A percentile compares a stretch with the other conserved stretches of the same genome.
Conservation (phyloP, 2,113 vertebrate genomes). For the Mesocricetus auratus region DNA sequence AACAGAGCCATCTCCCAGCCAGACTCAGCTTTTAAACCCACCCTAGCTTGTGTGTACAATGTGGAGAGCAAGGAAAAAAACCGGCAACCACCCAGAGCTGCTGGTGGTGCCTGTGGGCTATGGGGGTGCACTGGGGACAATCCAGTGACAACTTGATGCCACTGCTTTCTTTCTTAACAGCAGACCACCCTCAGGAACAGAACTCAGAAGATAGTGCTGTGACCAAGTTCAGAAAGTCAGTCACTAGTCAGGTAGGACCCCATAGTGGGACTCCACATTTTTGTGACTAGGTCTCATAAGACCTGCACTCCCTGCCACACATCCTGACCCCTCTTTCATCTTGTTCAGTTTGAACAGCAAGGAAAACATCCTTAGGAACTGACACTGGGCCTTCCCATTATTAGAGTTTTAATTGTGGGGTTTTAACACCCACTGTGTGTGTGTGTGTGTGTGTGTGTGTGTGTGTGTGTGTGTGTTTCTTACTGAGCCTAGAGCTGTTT, state of each 20-base stretch:
- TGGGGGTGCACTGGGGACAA: background rate
- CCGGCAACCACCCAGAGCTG: background rate
- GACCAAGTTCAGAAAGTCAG: background rate
- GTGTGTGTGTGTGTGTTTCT: background rate
- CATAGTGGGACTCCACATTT: background rate
- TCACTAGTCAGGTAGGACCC: background rate
- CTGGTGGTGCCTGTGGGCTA: background rate
- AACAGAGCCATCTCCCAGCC: background rate
- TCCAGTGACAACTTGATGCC: background rate
- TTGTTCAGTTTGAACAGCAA: background rate
- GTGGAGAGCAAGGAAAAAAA: background rate
- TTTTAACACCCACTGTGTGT: background rate
- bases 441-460: background rate
- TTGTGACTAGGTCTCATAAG: background rate
- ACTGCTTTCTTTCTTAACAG: too few relatives aligned
- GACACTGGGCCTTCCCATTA: background rate
- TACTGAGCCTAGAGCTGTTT: background rate
- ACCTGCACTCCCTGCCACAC: background rate
- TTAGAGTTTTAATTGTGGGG: background rate
- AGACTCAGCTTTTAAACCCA: background rate
- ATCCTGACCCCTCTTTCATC: background rate
- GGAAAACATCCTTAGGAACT: background rate
- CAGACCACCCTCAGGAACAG: background rate
- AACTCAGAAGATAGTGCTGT: background rate
- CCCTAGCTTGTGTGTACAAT: background rate